Conservation (phyloP, 2,888 invertebrate genomes). For the Philonicus albiceps region DNA sequence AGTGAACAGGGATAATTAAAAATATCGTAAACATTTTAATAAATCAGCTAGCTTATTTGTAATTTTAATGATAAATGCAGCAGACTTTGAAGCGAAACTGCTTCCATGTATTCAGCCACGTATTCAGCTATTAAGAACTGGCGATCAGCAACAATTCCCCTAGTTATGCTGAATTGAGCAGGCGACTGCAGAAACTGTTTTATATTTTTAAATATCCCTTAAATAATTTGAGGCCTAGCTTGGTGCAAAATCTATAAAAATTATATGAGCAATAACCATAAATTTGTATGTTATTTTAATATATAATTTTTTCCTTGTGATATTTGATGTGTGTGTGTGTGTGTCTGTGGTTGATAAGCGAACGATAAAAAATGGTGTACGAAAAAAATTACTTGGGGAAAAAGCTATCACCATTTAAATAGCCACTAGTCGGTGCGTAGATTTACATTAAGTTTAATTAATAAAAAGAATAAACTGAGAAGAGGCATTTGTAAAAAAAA, state of each 20-base stretch:
- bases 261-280: neutral
- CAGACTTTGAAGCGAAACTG: too few species aligned
- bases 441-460: neutral
- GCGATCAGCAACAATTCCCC: too few species aligned
- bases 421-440: slow-evolving; percentile 27
- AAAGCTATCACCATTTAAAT: slow-evolving; percentile 16
- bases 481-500: neutral
- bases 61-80: too few species aligned
- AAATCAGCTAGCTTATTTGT: too few species aligned
- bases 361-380: neutral
- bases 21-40: too few species aligned
- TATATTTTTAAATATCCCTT: neutral
- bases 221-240: neutral
- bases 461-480: neutral
- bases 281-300: neutral
- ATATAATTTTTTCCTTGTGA: neutral
- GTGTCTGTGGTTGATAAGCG: too few species aligned
- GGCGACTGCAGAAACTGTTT: too few species aligned
- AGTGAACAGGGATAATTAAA: too few species aligned
- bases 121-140: too few species aligned
- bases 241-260: neutral
- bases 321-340: neutral
- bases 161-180: too few species aligned
- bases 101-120: too few species aligned
- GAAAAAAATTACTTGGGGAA: neutral